A percentile compares a stretch with the other conserved stretches of the same genome.
Conservation (phyloP, 2,888 invertebrate species). For the Synanthedon vespiformis region DNA sequence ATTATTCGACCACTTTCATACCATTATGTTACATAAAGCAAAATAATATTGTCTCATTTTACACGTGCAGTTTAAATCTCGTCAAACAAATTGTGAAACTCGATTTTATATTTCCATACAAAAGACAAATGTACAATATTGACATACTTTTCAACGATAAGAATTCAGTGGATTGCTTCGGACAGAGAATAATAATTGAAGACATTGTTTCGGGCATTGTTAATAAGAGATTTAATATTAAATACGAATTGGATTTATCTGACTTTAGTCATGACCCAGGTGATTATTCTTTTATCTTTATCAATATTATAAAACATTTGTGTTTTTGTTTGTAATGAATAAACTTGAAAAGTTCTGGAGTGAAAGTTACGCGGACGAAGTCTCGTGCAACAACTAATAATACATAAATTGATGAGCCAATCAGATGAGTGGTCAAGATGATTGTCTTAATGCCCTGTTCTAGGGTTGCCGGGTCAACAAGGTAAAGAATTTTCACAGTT, state of each 20-base stretch:
- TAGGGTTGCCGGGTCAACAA: too few species aligned
- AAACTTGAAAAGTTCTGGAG: too few species aligned
- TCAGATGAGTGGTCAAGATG: too few species aligned
- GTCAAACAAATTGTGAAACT: constrained; percentile 39
- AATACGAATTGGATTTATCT: constrained; percentile 43
- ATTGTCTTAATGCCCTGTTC: too few species aligned
- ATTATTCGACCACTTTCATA: constrained; percentile 30
- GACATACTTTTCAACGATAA: constrained; percentile 51
- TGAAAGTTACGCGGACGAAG: too few species aligned
- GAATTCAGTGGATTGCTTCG: constrained; percentile 39
- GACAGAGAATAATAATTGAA: constrained; percentile 26
- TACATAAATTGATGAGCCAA: too few species aligned
- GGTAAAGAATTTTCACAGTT: too few species aligned
- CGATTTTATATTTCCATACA: constrained; percentile 49
- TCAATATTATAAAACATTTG: too few species aligned
- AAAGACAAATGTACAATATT: constrained; percentile 42
- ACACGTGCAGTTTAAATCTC: constrained; percentile 40
- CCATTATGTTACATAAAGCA: constrained; percentile 33
- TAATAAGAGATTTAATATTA: constrained; percentile 33
- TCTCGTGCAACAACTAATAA: too few species aligned
- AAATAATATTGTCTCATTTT: constrained; percentile 35
- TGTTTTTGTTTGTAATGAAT: too few species aligned
- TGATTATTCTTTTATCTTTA: constrained; percentile 10
- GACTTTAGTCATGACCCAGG: constrained; percentile 47
- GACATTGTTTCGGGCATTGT: constrained; percentile 41